Conservation (phyloP, 2,888 invertebrate species). For the Strigamia maritima region DNA sequence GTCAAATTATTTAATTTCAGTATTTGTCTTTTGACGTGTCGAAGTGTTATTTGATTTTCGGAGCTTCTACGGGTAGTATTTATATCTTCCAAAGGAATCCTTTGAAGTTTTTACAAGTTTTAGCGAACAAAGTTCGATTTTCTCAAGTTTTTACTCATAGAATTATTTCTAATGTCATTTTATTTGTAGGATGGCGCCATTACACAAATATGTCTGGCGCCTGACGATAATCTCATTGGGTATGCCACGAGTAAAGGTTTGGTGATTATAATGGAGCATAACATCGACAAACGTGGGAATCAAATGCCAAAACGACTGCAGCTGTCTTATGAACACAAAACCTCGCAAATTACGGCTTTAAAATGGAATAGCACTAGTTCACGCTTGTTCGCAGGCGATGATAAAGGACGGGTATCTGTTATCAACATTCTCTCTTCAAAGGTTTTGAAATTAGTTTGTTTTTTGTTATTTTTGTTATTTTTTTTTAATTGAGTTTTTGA, state of each 20-base stretch:
- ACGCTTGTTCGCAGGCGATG: constrained; percentile 34
- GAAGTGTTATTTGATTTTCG: constrained; percentile 44
- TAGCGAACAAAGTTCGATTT: constrained; percentile 39
- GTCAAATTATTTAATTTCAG: constrained; percentile 40
- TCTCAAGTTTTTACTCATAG: background rate
- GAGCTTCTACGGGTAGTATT: constrained; percentile 45
- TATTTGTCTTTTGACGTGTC: constrained; percentile 46
- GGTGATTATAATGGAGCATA: constrained; percentile 40
- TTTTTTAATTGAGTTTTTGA: background rate
- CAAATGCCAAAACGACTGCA: constrained; percentile 36
- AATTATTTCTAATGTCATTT: background rate
- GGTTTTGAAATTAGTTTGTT: background rate
- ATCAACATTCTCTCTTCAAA: constrained; percentile 20
- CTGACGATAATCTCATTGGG: constrained; percentile 35
- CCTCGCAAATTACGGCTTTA: background rate
- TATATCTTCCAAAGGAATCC: constrained; percentile 43
- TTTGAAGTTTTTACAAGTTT: constrained; percentile 39
- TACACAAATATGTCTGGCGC: constrained; percentile 24
- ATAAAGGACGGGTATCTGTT: constrained; percentile 36
- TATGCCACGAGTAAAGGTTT: constrained; percentile 40
- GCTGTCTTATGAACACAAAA: constrained; percentile 37
- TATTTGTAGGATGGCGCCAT: constrained; percentile 33
- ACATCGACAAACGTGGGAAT: constrained; percentile 22
- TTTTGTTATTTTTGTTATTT: background rate
- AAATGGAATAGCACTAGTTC: constrained; percentile 10